phyloP scores from a whole-genome alignment of 2,797 vertebrate genomes.

The Ctenosaura bakeri region DNA sequence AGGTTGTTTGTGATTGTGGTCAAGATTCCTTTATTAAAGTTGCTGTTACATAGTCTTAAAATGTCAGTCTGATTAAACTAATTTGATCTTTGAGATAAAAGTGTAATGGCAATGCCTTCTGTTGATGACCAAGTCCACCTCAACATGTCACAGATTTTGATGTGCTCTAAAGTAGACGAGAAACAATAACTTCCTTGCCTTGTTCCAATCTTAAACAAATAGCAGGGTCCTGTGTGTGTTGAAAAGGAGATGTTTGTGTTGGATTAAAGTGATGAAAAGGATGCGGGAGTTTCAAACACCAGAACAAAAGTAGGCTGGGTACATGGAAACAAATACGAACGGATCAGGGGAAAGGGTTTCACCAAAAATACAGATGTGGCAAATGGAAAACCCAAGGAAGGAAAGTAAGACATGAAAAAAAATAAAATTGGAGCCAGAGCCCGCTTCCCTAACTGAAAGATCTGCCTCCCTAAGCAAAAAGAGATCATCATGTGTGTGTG shows the following conservation, averaged over 20 bases:
- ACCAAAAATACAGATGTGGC: conserved; percentile 68
- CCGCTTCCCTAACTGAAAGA: not conserved
- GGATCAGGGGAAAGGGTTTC: conserved; percentile 65
- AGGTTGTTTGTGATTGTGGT: conserved; percentile 71
- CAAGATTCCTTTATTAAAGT: conserved; percentile 63
- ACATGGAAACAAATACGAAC: conserved; percentile 80
- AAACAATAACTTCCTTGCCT: conserved; percentile 76
- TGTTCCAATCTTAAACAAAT: conserved; percentile 79
- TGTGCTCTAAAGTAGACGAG: conserved; percentile 70
- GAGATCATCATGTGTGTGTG: not conserved
- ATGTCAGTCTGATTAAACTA: conserved; percentile 46
- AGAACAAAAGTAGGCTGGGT: conserved; percentile 77
- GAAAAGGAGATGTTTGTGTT: conserved; percentile 80
- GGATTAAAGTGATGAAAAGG: conserved; percentile 70
- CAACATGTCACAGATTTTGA: conserved; percentile 71
- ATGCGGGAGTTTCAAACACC: conserved; percentile 73
- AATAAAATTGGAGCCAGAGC: not conserved
- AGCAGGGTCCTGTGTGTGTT: conserved; percentile 73
- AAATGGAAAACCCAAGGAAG: conserved; percentile 52
- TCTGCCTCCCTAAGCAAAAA: conserved; percentile 13
- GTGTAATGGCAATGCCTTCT: conserved; percentile 52
- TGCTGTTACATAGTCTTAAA: conserved; percentile 47
- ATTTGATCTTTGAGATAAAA: conserved; percentile 51
- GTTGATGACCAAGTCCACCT: conserved; percentile 48
- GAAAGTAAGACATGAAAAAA: conserved; percentile 53